Evolutionary conservation across 2,888 invertebrate genomes (phyloP).

Genomic region (Luffia ferchaultella): DNA sequence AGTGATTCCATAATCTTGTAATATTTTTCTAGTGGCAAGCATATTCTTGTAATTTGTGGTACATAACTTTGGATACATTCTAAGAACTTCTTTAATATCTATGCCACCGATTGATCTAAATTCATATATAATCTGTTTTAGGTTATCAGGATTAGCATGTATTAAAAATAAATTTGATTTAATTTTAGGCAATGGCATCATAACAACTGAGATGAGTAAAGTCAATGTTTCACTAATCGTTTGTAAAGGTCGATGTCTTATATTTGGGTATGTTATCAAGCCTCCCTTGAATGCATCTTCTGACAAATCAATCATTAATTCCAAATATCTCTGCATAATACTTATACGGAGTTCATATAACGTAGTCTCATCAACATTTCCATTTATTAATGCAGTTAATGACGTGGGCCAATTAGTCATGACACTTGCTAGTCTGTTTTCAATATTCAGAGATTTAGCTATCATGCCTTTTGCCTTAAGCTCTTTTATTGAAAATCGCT

Average conservation of each 20-base stretch:
- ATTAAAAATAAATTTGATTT: slow-evolving; percentile 49
- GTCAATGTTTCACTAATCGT: slow-evolving; percentile 41
- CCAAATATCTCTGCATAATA: slow-evolving; percentile 51
- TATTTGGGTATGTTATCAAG: slow-evolving; percentile 45
- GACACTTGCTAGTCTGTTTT: slow-evolving; percentile 44
- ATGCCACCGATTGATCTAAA: slow-evolving; percentile 43
- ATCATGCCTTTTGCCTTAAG: slow-evolving; percentile 32
- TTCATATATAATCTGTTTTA: slow-evolving; percentile 37
- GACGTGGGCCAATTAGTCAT: slow-evolving; percentile 60
- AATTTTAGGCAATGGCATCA: slow-evolving; percentile 43
- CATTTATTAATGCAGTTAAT: slow-evolving; percentile 40
- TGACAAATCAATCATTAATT: slow-evolving; percentile 41
- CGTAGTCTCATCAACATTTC: slow-evolving; percentile 33
- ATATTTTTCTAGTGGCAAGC: slow-evolving; percentile 34
- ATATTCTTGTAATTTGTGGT: slow-evolving; percentile 33
- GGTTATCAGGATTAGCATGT: slow-evolving; percentile 48
- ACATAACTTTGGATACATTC: slow-evolving; percentile 46
- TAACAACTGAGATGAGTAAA: slow-evolving; percentile 37
- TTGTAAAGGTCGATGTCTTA: slow-evolving; percentile 49
- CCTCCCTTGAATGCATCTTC: slow-evolving; percentile 43
- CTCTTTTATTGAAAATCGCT: slow-evolving; percentile 34
- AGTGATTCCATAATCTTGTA: slow-evolving; percentile 39
- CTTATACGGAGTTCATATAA: slow-evolving; percentile 38
- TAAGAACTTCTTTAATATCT: slow-evolving; percentile 50
- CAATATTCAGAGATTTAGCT: slow-evolving; percentile 31